These are phyloP conservation scores for Drosophila kanekoi DNA, from an alignment of 2,888 invertebrate genomes.

Conservation along the genomic window DNA sequence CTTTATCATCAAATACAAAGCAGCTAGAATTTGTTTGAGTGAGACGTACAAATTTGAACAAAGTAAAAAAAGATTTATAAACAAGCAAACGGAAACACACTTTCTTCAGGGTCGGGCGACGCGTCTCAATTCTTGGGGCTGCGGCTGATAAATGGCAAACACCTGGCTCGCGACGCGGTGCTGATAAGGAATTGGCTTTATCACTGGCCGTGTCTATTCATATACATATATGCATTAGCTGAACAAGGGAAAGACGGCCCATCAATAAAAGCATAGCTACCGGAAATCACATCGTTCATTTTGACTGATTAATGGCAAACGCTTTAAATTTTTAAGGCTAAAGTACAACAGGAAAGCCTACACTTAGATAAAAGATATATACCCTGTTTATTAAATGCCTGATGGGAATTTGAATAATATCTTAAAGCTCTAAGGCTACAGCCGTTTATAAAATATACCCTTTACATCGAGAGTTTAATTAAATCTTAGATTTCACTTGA, in stretches of 20 bases:
- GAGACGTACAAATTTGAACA: not conserved
- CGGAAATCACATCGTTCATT: constrained; percentile 28
- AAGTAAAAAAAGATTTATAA: constrained; percentile 6
- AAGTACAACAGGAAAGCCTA: not conserved
- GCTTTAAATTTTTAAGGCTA: constrained; percentile 8
- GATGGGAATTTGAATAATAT: too few species aligned
- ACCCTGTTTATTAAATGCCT: not conserved
- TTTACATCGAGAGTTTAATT: not conserved
- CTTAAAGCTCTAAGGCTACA: too few species aligned
- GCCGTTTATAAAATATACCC: not conserved
- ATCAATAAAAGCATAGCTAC: constrained; percentile 44
- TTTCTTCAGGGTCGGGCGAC: not conserved
- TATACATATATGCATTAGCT: constrained; percentile 7
- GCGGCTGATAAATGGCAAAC: constrained; percentile 58
- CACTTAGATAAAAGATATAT: not conserved
- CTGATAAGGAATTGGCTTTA: constrained; percentile 61
- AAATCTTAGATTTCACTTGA: not conserved
- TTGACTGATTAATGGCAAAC: constrained; percentile 42
- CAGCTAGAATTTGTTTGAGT: not conserved
- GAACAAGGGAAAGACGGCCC: constrained; percentile 32
- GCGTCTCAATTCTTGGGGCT: not conserved
- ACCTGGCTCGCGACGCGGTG: constrained; percentile 50
- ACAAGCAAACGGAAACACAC: constrained; percentile 28
- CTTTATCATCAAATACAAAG: constrained; percentile 13
- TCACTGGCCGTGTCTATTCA: constrained; percentile 23